Evolutionary conservation across 2,888 invertebrate species (phyloP), one percentile per base, ranked within the genome.

Genomic region (Hipparchia sbordonii): DNA sequence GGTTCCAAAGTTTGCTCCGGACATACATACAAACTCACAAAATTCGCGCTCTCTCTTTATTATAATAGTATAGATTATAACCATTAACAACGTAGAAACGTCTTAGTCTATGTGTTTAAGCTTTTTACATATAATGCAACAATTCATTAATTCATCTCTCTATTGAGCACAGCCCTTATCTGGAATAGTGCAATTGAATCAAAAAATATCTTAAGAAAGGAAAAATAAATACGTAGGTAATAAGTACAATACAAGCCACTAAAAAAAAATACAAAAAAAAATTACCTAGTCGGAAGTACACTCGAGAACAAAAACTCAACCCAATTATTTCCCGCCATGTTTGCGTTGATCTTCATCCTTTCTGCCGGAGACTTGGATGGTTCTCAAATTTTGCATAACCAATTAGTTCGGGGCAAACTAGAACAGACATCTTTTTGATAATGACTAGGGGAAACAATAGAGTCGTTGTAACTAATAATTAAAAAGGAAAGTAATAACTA

Each of bases 341-440:
- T 91, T 89, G 88, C 86, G 67, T 79, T 87, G 88, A 85, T 89
- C 90, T 91, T 82, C 86, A 86, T 80, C 77, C 80, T 79, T 83
- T 82, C 87, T 90, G 90, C 83, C 77, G 75, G 79, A 79, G 92
- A 92, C 92, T 89, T 90, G 92, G 89, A 91, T 89, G 84, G 87
- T 88, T 85, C 93, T 93, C 84, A 82, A 92, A 87, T 91, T 89
- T 88, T 88, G 93, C 91, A 92, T 93, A 92, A 87, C 92, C 91
- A 93, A 93, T 93, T 93, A 92, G 90, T 88, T 89, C 85, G 83
- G 82, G 79, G 82, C 88, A 85, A 90, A 91, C 89, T 89, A 87
- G 87, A 91, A 85, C 88, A 87, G 86, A 86, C 85, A 77, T 84
- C 80, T 83, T 84, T 82, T 79, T 72, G 75, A 74, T 78, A 71